These are phyloP conservation scores for Platysternon megacephalum DNA, from an alignment of 2,113 vertebrate species.

Conservation along the genomic window DNA sequence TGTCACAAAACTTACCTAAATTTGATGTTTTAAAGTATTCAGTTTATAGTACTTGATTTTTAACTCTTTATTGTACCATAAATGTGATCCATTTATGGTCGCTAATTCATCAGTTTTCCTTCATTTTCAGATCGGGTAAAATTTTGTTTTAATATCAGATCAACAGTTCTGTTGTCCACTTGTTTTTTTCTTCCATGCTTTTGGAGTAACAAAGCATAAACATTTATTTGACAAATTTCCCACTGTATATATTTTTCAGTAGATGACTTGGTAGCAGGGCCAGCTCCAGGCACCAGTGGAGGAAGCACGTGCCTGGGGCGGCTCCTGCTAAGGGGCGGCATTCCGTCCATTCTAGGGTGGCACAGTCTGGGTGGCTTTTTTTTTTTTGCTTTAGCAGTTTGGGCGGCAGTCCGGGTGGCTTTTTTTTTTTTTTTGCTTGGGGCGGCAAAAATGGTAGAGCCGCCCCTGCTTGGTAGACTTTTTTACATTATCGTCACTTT, in stretches of 20 bases:
- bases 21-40: background rate
- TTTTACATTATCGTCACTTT: background rate
- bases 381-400: no score
- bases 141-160: background rate
- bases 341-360: no score
- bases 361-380: no score
- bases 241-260: background rate
- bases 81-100: background rate
- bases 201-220: background rate
- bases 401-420: no score
- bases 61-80: background rate
- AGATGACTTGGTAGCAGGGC: background rate
- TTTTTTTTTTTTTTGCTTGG: no score
- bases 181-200: background rate
- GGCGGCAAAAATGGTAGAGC: no score
- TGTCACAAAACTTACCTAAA: background rate
- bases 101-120: background rate
- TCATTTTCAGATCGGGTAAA: background rate
- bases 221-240: background rate
- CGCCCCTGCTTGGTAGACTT: background rate
- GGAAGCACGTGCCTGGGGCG: no score
- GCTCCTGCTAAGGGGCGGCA: no score
- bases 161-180: background rate
- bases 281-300: no score
- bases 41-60: background rate